Base-by-base conservation (phyloP, 2,888 invertebrate genomes). In the Nycteola revayana region DNA sequence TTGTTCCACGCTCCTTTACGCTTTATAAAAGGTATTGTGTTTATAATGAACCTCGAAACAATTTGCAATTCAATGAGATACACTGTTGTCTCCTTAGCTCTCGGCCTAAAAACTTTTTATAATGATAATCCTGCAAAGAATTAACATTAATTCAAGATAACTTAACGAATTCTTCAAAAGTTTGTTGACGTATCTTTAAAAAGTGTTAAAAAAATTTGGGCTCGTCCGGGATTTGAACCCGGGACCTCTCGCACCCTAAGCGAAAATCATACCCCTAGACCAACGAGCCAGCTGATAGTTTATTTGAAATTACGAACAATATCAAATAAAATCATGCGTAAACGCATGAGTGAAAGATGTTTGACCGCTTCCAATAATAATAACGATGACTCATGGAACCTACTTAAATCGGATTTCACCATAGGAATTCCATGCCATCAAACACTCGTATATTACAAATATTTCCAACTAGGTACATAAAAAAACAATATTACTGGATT, bases 221-320 rank as follows among this genome's bases (percentile, higher is more conserved):
- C 87, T 88, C 87, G 87, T 87, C 88, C 88, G 88, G 89, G 88
- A 89, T 87, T 89, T 89, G 89, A 89, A 89, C 89, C 88, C 87
- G 86, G 86, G 87, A 89, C 88, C 88, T 87, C 86, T 89, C 88
- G 87, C 88, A 89, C 88, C 89, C 85, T 75, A 89, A 88, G 87
- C 88, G 89, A 88, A 79, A 88, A 89, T 88, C 87, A 89, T 89
- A 89, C 88, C 88, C 87, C 88, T 89, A 88, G 88, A 88, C 89
- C 88, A 88, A 88, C 87, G 88, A 88, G 87, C 87, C 87, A 60
- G 42, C 54, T 75, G 45, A 0, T 0, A 0, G 0, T 0, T 0
- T 0, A 0, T 0, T 0, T 25, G 42, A 78, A 78, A 71, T 50
- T 50, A 4, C n/a, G 7, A 2, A n/a, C 14, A 1, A 36, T 1